Conservation (phyloP, 2,888 invertebrate species). For the Drosophila setosimentum region DNA sequence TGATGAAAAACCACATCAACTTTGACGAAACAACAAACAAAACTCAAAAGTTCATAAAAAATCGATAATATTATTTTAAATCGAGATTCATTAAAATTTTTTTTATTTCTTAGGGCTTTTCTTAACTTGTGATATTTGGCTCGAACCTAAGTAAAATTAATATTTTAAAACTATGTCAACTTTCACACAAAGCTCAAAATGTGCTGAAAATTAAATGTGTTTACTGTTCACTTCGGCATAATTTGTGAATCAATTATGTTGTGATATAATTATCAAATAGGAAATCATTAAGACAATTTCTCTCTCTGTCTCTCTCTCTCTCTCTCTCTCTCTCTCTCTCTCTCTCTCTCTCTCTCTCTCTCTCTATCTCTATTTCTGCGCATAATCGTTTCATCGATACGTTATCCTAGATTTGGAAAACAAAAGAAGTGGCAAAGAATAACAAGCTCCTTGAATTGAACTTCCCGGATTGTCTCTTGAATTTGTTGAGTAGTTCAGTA, state of each 20-base stretch:
- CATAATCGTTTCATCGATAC: not conserved
- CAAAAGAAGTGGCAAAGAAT: not conserved
- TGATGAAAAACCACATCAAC: not conserved
- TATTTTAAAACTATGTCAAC: too few relatives aligned
- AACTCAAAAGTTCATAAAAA: not conserved
- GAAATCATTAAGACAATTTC: not conserved
- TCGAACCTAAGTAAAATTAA: too few relatives aligned
- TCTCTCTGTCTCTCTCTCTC: not conserved
- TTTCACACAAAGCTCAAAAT: not conserved
- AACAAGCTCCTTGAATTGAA: not conserved
- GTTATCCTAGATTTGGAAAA: not conserved
- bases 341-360: not conserved
- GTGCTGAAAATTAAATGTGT: not conserved
- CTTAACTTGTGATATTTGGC: too few relatives aligned
- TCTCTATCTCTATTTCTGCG: not conserved
- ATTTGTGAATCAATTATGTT: not conserved
- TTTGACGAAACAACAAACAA: not conserved
- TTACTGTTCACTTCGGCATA: not conserved
- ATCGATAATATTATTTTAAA: not conserved
- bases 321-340: too few relatives aligned
- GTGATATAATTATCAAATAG: not conserved
- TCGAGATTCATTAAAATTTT: not conserved
- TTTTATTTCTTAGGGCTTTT: too few relatives aligned
- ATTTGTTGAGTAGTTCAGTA: conserved; percentile 27
- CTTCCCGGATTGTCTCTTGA: conserved; percentile 8